Conservation (phyloP, 2,888 invertebrate genomes). For the Caenorhabditis zanzibari region DNA sequence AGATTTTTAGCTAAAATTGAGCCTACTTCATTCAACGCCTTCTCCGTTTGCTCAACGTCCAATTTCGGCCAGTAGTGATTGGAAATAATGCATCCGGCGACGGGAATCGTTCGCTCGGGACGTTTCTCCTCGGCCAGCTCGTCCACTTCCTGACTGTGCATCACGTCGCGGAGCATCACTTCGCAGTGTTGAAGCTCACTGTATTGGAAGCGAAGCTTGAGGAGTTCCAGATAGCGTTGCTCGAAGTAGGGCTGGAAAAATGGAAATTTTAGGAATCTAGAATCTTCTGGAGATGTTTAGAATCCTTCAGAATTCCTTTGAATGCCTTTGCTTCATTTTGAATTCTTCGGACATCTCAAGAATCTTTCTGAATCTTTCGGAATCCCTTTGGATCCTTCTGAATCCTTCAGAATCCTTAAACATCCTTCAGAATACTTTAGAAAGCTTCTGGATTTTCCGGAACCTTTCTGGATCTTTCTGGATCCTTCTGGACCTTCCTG, state of each 20-base stretch:
- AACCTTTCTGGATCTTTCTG: too few species aligned
- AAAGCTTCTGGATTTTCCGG: too few species aligned
- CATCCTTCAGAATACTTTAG: too few species aligned
- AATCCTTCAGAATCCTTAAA: too few species aligned
- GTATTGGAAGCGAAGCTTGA: slow-evolving; percentile 95
- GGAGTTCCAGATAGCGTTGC: slow-evolving; percentile 93
- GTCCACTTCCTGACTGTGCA: slow-evolving; percentile 88
- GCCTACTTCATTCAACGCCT: slow-evolving; percentile 43
- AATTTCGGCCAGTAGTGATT: slow-evolving; percentile 95
- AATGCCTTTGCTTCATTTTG: too few species aligned
- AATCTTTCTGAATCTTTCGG: background rate
- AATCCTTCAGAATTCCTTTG: too few species aligned
- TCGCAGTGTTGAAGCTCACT: slow-evolving; percentile 97
- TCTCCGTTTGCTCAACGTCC: slow-evolving; percentile 59
- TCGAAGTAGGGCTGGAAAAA: slow-evolving; percentile 85
- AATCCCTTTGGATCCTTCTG: too few species aligned
- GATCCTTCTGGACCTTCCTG: too few species aligned
- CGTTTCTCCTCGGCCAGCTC: slow-evolving; percentile 6
- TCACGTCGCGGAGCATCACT: slow-evolving; percentile 96
- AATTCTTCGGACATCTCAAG: too few species aligned
- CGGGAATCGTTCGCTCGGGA: slow-evolving; percentile 86
- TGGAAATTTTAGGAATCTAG: background rate
- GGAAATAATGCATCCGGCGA: slow-evolving; percentile 94
- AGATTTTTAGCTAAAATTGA: too few species aligned
- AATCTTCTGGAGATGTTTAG: background rate